Base-by-base conservation (phyloP, 1,140 invertebrate species). In the Bombus pascuorum region DNA sequence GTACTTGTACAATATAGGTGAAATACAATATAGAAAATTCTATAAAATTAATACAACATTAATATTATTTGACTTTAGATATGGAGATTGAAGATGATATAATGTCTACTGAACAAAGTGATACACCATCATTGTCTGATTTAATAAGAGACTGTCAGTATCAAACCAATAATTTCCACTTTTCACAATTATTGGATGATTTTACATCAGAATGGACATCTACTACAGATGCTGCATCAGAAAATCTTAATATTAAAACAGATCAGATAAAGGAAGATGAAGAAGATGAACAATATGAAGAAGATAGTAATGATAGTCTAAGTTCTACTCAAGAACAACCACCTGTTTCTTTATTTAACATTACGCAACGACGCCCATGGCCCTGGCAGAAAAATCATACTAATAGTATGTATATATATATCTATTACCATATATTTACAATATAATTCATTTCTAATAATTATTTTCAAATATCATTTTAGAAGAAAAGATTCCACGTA, bases 401-500 rank as follows among this genome's bases (percentile, higher is more conserved):
- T 65, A 79, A 44, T 47, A 65, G 82, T 89, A 90, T 62, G 62
- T 68, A 39, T 39, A 39, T 39, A 39, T 47, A 73, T 53, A 15
- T 81, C 44, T 71, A 42, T 39, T 66, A 10, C 9, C 10, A 28
- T 22, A 66, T 59, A 44, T 66, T 34, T 71, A 12, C 5, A 32
- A 53, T 59, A 42, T 13, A 82, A 53, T 39, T 44, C n/a, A 13
- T 18, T 79, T 59, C 10, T 3, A 62, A 10, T 28, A 59, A 44
- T 39, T 4, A 39, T 59, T 28, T 83, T 47, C 57, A 44, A 53
- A 85, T 81, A 62, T 73, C 62, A 88, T 92, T 93, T 9, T 70
- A 95, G 94, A 74, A 87, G 92, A 88, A 89, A 91, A 90, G 57
- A 83, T 86, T 47, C 81, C 88, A 9, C 93, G 87, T 37, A 96